Percentiles rank a stretch among this genome's conserved stretches.
Evolutionary conservation across 2,113 vertebrate species (phyloP).

Genomic region (Phrynosoma platyrhinos): DNA sequence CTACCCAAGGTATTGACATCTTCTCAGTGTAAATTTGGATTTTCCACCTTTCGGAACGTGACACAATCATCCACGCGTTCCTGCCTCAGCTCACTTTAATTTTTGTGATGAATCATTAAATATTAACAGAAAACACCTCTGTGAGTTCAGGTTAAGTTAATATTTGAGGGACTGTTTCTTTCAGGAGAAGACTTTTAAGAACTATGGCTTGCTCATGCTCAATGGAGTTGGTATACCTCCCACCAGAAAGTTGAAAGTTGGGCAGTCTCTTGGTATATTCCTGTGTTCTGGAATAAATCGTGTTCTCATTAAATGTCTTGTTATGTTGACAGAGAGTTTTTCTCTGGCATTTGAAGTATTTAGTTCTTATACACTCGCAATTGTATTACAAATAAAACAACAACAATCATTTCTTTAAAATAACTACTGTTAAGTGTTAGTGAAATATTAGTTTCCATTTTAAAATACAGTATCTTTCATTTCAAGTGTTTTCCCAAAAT

Average conservation of each 20-base stretch:
- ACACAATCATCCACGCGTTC: background rate
- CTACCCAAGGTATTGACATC: background rate
- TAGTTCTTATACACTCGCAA: background rate
- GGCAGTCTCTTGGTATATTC: background rate
- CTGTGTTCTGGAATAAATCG: background rate
- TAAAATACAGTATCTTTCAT: background rate
- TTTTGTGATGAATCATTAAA: constrained; percentile 1
- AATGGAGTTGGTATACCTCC: background rate
- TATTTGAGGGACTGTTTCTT: background rate
- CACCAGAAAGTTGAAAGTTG: background rate
- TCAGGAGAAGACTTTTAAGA: background rate
- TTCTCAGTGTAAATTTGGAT: no score
- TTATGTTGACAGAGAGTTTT: background rate
- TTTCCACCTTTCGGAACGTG: background rate
- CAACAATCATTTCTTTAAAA: background rate
- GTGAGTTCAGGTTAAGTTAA: background rate
- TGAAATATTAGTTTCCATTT: background rate
- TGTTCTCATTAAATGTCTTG: background rate
- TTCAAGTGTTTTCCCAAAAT: background rate
- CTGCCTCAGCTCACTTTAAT: background rate
- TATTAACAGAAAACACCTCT: background rate
- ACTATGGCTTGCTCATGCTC: background rate
- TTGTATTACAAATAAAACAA: background rate
- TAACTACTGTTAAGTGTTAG: background rate
- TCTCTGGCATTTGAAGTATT: background rate